Base-by-base conservation (phyloP, 2,888 invertebrate species). In the Andrena bicolor region DNA sequence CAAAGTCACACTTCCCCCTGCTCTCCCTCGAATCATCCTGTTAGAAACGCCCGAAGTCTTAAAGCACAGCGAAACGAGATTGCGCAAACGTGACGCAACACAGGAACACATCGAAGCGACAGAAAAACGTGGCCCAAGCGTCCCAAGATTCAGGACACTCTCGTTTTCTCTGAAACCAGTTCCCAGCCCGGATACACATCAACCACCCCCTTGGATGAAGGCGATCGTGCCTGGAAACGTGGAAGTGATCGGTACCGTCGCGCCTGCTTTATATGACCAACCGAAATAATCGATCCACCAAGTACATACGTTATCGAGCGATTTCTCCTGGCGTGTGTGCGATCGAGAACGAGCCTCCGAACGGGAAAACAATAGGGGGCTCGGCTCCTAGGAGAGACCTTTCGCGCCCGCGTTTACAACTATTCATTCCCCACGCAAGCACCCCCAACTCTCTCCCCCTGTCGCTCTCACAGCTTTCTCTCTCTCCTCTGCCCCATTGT, bases 381-480 rank as follows among this genome's bases (percentile, higher is more conserved):
- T 85, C 82, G 90, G 86, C 79, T 86, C 60, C 78, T 84, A 85
- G 81, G 83, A 88, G 82, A 89, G 89, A 90, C 90, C 91, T 92
- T 91, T 91, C 90, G 89, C 90, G 91, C 89, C 87, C 88, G 88
- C 90, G 87, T 88, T 91, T 88, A 85, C 89, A 87, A 89, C 89
- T 89, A 90, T 91, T 91, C 90, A 87, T 89, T 90, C 89, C 83
- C 85, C 89, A 85, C 87, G 87, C 84, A 76, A 41, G 74, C 80
- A 80, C 71, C 84, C 77, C 69, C 69, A 23, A 28, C 72, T 30
- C 68, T 71, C 63, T 53, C 68, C 69, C 61, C 66, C 71, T 48
- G 10, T 66, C 76, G 16, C 48, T 35, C 8, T 51, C 32, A 10
- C 49, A 41, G 60, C 74, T 76, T 74, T 75, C 71, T 56, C 68